Percentiles rank a stretch among this genome's conserved stretches.
Conservation (phyloP, 2,113 vertebrate species). For the Bambusicola thoracicus region DNA sequence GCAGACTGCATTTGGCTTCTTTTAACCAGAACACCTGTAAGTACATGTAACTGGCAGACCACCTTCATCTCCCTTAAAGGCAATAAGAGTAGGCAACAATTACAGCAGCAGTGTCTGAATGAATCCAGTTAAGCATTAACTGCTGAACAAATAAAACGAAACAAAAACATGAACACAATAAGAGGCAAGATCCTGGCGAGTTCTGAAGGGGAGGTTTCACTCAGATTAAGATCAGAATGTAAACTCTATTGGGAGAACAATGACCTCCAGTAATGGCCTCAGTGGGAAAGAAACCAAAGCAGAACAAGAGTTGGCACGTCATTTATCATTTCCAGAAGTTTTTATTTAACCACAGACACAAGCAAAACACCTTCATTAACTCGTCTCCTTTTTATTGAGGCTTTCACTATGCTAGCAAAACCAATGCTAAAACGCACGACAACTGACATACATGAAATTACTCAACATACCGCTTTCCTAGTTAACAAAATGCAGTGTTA, state of each 20-base stretch:
- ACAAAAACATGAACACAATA: not conserved
- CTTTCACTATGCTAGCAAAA: not conserved
- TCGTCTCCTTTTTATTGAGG: not conserved
- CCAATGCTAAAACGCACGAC: not conserved
- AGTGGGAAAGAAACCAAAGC: not conserved
- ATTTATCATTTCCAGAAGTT: conserved; percentile 5
- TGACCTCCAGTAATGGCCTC: conserved; percentile 11
- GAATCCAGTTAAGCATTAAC: conserved; percentile 29
- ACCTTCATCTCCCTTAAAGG: not conserved
- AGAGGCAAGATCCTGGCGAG: conserved; percentile 25
- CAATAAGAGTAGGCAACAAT: not conserved
- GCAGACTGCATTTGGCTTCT: not conserved
- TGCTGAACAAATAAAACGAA: conserved; percentile 40
- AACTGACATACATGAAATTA: not conserved
- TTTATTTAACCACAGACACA: not conserved
- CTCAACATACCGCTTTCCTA: not conserved
- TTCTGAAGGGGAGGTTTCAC: conserved; percentile 36
- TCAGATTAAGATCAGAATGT: conserved; percentile 62
- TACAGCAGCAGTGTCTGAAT: not conserved
- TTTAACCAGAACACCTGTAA: not conserved
- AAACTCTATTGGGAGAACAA: conserved; percentile 44
- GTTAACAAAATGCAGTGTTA: not conserved
- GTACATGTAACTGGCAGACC: not conserved
- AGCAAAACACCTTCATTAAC: not conserved
- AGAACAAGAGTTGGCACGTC: conserved; percentile 19